phyloP scores from a whole-genome alignment of 64 coral and sea anemone species.

The Montipora foliosa region DNA sequence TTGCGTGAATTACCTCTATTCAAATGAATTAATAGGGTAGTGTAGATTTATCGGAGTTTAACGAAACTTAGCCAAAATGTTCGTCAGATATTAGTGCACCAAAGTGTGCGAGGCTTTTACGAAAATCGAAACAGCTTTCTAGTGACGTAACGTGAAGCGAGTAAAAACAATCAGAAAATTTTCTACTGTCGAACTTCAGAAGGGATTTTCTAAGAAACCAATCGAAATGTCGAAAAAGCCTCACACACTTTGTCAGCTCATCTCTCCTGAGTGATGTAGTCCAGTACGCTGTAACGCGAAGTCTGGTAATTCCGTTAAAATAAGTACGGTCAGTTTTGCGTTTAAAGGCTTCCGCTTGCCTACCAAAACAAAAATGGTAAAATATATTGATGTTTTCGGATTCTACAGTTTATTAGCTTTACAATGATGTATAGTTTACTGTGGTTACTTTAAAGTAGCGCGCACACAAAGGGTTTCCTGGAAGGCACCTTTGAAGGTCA shows the following conservation, averaged over 20 bases:
- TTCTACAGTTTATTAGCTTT: neutral
- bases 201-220: neutral
- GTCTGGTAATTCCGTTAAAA: neutral
- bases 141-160: neutral
- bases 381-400: neutral
- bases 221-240: neutral
- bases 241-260: neutral
- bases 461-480: neutral
- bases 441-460: conserved; percentile 9
- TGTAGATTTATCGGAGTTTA: conserved; percentile 30
- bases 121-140: neutral
- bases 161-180: conserved; percentile 7
- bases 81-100: conserved; percentile 13
- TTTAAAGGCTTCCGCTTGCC: neutral
- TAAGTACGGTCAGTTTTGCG: neutral
- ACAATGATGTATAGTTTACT: neutral
- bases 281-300: neutral
- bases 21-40: neutral
- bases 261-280: conserved; percentile 10
- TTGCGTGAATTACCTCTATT: conserved; percentile 1
- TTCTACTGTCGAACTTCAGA: conserved; percentile 1
- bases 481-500: neutral
- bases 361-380: conserved; percentile 26
- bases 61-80: conserved; percentile 11
- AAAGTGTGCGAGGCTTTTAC: conserved; percentile 1